Evolutionary conservation across 2,113 vertebrate species (phyloP).

Genomic region (Protomyctophum bolini): DNA sequence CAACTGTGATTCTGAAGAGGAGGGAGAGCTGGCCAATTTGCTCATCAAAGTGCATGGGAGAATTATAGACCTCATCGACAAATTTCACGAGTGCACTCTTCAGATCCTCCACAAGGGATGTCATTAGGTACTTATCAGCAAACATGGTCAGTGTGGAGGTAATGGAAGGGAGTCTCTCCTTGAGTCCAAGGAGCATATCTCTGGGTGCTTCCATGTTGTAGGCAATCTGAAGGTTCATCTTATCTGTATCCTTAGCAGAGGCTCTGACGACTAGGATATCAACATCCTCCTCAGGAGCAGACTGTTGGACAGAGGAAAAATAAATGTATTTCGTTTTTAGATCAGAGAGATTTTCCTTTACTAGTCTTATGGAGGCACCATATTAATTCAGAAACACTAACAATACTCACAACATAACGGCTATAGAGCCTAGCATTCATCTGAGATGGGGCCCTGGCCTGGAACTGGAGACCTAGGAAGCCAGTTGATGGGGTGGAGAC

Average conservation of each 20-base stretch:
- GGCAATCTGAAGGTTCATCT: conserved; percentile 75
- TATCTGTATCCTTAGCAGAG: conserved; percentile 60
- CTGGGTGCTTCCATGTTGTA: conserved; percentile 81
- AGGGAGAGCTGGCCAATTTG: conserved; percentile 73
- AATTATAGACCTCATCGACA: conserved; percentile 63
- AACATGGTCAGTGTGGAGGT: conserved; percentile 66
- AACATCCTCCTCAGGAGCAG: conserved; percentile 79
- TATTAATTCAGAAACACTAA: not conserved
- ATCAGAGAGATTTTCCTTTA: not conserved
- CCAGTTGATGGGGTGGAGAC: conserved; percentile 82
- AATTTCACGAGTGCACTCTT: conserved; percentile 62
- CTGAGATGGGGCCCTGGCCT: conserved; percentile 37
- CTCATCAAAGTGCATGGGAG: conserved; percentile 60
- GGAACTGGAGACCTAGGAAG: conserved; percentile 74
- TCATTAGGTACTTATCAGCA: conserved; percentile 76
- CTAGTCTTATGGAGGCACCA: not conserved
- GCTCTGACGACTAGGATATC: conserved; percentile 80
- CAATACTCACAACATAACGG: conserved; percentile 78
- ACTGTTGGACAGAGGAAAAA: conserved; percentile 72
- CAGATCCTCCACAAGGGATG: conserved; percentile 57
- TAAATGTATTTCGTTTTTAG: not conserved
- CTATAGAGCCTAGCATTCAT: conserved; percentile 79
- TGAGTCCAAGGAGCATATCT: conserved; percentile 77
- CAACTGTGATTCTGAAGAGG: conserved; percentile 70
- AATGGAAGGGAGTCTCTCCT: conserved; percentile 77